Conservation (phyloP, 2,797 vertebrate genomes). For the Spinibarbus caldwelli region DNA sequence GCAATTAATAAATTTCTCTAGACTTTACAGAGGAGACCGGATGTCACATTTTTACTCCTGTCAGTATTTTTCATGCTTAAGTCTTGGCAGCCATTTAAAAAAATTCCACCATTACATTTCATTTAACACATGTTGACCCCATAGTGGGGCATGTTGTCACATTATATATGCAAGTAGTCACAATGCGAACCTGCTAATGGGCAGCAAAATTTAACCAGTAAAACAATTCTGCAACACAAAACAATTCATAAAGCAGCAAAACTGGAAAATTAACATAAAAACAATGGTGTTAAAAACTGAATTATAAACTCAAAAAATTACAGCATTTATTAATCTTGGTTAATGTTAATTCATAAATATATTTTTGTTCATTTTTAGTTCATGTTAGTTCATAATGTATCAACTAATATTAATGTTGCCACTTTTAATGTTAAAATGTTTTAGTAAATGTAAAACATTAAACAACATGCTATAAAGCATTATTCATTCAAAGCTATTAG, state of each 20-base stretch:
- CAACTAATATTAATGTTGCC: background rate
- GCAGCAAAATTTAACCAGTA: background rate
- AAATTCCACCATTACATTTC: background rate
- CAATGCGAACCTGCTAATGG: background rate
- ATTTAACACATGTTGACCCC: background rate
- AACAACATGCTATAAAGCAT: background rate
- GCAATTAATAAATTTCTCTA: background rate
- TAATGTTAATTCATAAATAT: background rate
- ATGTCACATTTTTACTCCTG: background rate
- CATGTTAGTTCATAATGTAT: background rate
- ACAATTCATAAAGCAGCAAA: background rate
- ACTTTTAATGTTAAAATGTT: background rate
- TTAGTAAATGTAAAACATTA: background rate
- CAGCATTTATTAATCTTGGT: background rate
- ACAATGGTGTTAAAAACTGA: no score
- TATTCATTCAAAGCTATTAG: background rate
- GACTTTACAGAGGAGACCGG: background rate
- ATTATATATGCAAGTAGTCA: background rate
- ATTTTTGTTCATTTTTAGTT: background rate
- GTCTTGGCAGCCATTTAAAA: background rate
- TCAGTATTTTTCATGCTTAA: constrained; percentile 27
- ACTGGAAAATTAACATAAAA: background rate
- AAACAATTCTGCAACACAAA: background rate
- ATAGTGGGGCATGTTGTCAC: background rate
- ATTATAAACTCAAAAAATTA: background rate